Conservation (phyloP, 2,888 invertebrate genomes). For the Metellina segmentata region DNA sequence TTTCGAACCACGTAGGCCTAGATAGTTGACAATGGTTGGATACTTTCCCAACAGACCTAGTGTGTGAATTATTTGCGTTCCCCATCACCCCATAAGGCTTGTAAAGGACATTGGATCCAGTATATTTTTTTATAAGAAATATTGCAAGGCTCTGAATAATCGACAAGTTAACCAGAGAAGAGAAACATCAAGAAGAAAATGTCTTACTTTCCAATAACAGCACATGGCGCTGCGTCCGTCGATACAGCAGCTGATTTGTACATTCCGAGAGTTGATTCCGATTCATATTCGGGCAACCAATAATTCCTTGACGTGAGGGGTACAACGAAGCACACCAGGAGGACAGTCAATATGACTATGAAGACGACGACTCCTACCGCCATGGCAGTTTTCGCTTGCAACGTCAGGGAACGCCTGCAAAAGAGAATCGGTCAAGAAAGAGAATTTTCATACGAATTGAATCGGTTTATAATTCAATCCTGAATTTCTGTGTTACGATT, state of each 20-base stretch:
- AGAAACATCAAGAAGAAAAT: too few species aligned
- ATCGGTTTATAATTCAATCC: not conserved
- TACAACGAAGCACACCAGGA: constrained; percentile 45
- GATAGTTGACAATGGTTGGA: too few species aligned
- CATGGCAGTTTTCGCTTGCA: constrained; percentile 36
- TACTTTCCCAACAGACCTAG: too few species aligned
- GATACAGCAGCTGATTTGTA: constrained; percentile 84
- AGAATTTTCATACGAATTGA: not conserved
- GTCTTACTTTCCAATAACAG: constrained; percentile 87
- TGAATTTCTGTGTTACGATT: too few species aligned
- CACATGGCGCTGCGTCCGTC: constrained; percentile 88
- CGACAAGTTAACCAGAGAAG: too few species aligned
- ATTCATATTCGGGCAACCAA: constrained; percentile 53
- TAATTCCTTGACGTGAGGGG: not conserved
- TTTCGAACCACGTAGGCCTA: too few species aligned
- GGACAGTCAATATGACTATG: constrained; percentile 25
- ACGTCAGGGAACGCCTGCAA: constrained; percentile 46
- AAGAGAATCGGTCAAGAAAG: not conserved
- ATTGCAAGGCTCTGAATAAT: too few species aligned
- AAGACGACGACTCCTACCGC: constrained; percentile 26
- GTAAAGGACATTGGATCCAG: too few species aligned
- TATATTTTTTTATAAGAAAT: too few species aligned
- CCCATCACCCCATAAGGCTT: too few species aligned
- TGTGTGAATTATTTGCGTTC: too few species aligned
- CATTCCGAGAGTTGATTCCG: constrained; percentile 26